Conservation (phyloP, 35 echinoderm and acorn worm genomes). For the Lytechinus pictus region DNA sequence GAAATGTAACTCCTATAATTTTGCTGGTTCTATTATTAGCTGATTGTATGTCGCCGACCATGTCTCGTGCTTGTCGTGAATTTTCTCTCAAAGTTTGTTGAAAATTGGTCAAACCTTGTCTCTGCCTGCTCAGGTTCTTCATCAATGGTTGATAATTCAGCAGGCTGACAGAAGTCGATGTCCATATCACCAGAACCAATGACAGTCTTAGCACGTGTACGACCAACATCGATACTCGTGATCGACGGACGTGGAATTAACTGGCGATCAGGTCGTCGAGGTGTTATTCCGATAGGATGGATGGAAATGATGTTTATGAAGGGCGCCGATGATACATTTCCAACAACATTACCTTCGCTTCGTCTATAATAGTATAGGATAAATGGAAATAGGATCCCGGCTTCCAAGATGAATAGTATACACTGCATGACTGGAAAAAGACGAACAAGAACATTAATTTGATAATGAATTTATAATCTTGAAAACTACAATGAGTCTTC, state of each 20-base stretch:
- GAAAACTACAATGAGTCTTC: no score
- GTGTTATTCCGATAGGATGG: not conserved
- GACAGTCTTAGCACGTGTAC: not conserved
- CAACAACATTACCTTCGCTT: conserved; percentile 23
- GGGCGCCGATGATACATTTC: not conserved
- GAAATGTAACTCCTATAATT: no score
- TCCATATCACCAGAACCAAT: not conserved
- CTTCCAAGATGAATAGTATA: conserved; percentile 16
- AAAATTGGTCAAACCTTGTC: not conserved
- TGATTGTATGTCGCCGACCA: not conserved
- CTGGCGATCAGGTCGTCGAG: not conserved
- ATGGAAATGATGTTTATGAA: not conserved
- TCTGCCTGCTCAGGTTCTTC: not conserved
- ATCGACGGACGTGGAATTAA: conserved; percentile 1
- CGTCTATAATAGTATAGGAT: conserved; percentile 13
- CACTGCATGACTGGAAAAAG: conserved; percentile 22
- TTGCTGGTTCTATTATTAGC: not conserved
- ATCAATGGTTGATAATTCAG: not conserved
- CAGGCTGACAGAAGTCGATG: not conserved
- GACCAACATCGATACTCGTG: not conserved
- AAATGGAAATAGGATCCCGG: conserved; percentile 16
- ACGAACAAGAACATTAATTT: not conserved
- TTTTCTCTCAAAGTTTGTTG: not conserved
- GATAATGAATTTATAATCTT: not conserved
- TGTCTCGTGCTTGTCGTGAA: not conserved